Evolutionary conservation across 2,113 vertebrate species (phyloP).

Genomic region (Aix galericulata): DNA sequence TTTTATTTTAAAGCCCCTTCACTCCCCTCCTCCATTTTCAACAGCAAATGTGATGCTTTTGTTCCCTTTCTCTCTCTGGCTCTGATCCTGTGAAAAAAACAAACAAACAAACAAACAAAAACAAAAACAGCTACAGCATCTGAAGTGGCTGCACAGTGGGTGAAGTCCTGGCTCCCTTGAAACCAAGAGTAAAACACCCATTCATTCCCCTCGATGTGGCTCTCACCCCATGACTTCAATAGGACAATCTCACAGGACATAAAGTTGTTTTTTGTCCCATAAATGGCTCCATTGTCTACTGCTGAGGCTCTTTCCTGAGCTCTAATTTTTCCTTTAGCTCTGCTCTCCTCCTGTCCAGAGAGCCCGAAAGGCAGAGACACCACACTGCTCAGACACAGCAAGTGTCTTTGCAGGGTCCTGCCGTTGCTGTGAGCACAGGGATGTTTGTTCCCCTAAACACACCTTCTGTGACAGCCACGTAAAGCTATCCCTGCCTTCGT

Average conservation of each 20-base stretch:
- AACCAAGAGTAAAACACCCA: background rate
- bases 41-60: background rate
- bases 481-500: background rate
- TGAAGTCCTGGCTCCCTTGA: background rate
- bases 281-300: slow-evolving; percentile 63
- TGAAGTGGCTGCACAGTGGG: background rate
- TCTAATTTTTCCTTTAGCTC: background rate
- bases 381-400: background rate
- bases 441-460: background rate
- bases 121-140: background rate
- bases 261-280: slow-evolving; percentile 54
- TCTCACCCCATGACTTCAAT: slow-evolving; percentile 46
- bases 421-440: rapidly evolving
- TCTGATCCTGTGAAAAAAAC: background rate
- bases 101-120: background rate
- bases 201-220: background rate
- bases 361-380: background rate
- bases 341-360: background rate
- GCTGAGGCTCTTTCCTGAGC: slow-evolving; percentile 37
- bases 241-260: slow-evolving; percentile 23
- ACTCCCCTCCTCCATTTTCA: background rate
- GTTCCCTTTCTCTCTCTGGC: background rate
- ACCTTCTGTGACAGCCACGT: background rate
- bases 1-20: background rate
- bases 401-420: background rate